These are phyloP conservation scores for Chaitophorus viminalis DNA, from an alignment of 2,888 invertebrate genomes.

Conservation along the genomic window DNA sequence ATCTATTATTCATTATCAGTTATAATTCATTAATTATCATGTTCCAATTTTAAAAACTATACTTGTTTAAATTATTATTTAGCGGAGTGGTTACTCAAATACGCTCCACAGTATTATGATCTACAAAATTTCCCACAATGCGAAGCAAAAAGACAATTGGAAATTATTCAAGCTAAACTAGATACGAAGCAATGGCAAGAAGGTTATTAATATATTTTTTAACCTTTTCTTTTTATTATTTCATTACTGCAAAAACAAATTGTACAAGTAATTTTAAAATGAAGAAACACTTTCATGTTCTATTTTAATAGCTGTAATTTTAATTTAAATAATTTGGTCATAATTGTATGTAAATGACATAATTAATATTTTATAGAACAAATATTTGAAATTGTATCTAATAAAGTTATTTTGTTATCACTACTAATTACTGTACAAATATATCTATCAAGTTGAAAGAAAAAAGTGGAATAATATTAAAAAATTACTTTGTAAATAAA, in stretches of 20 bases:
- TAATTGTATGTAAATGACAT: not conserved
- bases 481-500: conserved; percentile 28
- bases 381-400: conserved; percentile 27
- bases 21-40: no score
- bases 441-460: not conserved
- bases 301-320: conserved; percentile 13
- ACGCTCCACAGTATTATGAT: conserved; percentile 98
- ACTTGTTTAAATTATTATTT: conserved; percentile 64
- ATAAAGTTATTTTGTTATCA: conserved; percentile 1
- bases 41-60: no score
- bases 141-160: conserved; percentile 93
- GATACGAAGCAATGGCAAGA: conserved; percentile 90
- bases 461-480: conserved; percentile 7
- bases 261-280: not conserved
- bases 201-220: conserved; percentile 75
- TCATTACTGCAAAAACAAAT: conserved; percentile 13
- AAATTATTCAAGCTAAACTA: conserved; percentile 85
- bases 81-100: conserved; percentile 94
- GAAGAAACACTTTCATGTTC: not conserved
- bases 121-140: conserved; percentile 97
- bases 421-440: conserved; percentile 11
- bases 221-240: conserved; percentile 10
- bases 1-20: no score
- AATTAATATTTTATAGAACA: conserved; percentile 40
- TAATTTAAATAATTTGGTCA: not conserved